A percentile compares a stretch with the other conserved stretches of the same genome.
Evolutionary conservation across 1,140 invertebrate genomes (phyloP).

Genomic region (Brachionus rotundiformis): DNA sequence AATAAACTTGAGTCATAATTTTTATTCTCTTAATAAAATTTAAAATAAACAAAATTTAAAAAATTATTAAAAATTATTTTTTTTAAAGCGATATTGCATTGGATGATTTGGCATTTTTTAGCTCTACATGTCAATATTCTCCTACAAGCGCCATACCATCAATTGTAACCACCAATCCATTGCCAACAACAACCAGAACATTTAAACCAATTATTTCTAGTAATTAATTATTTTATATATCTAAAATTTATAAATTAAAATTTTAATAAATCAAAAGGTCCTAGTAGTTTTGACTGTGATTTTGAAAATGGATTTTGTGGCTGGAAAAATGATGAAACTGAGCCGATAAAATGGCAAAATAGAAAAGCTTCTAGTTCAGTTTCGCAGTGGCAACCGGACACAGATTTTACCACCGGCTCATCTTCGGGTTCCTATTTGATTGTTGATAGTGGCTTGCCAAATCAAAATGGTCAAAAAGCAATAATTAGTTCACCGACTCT

Average conservation of each 20-base stretch:
- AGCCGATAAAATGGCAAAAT: conserved; percentile 59
- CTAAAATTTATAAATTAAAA: neutral
- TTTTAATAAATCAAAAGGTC: neutral
- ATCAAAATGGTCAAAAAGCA: conserved; percentile 31
- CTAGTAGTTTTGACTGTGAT: conserved; percentile 38
- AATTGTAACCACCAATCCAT: conserved; percentile 51
- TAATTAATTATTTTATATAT: neutral
- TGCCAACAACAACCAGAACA: conserved; percentile 47
- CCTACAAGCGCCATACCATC: conserved; percentile 56
- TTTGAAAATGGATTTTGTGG: conserved; percentile 54
- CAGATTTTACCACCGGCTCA: conserved; percentile 68
- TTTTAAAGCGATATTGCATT: conserved; percentile 58
- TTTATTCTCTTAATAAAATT: neutral
- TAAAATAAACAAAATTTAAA: neutral
- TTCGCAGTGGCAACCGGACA: conserved; percentile 61
- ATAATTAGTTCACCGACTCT: conserved; percentile 58
- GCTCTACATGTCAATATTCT: conserved; percentile 55
- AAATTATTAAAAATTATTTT: neutral
- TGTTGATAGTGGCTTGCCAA: conserved; percentile 49
- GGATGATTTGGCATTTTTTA: conserved; percentile 59
- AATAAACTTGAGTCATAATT: no score
- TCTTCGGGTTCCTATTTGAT: conserved; percentile 56
- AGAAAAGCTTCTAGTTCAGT: conserved; percentile 55
- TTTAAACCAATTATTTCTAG: conserved; percentile 54
- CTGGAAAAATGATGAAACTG: conserved; percentile 49